Percentiles rank a stretch among this genome's conserved stretches.
phyloP scores from a whole-genome alignment of 2,113 vertebrate genomes.

The Lanius ludovicianus region DNA sequence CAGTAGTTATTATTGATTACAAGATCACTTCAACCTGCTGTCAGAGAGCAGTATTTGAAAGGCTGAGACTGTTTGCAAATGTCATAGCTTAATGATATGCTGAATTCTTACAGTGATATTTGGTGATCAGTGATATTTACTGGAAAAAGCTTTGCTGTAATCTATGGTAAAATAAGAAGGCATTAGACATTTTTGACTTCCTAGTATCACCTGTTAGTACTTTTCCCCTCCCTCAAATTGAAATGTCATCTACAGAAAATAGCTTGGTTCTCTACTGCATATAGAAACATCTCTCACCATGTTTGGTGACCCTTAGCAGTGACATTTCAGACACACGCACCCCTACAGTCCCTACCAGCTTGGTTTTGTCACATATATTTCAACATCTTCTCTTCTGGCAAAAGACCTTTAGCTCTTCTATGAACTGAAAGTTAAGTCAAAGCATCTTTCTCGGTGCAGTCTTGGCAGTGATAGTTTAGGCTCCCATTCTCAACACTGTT shows the following conservation, averaged over 20 bases:
- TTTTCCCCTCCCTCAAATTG: accelerated
- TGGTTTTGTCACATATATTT: background rate
- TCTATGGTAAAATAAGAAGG: background rate
- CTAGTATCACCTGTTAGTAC: background rate
- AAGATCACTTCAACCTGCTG: background rate
- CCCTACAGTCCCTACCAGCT: background rate
- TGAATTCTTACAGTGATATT: background rate
- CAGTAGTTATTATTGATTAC: background rate
- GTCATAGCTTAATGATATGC: background rate
- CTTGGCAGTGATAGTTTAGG: background rate
- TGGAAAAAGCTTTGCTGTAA: background rate
- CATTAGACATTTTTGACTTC: background rate
- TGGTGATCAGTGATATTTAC: background rate
- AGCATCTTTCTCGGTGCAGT: background rate
- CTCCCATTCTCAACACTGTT: background rate
- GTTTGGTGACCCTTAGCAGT: background rate
- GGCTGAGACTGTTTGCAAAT: background rate
- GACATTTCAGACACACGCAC: background rate
- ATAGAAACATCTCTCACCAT: background rate
- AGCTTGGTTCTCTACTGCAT: background rate
- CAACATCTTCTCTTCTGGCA: background rate
- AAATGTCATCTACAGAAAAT: background rate
- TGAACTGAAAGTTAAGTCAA: background rate
- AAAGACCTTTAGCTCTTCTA: background rate
- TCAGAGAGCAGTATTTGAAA: background rate